Evolutionary conservation across 2,888 invertebrate genomes (phyloP).

Genomic region (Amblyjoppa proteus): DNA sequence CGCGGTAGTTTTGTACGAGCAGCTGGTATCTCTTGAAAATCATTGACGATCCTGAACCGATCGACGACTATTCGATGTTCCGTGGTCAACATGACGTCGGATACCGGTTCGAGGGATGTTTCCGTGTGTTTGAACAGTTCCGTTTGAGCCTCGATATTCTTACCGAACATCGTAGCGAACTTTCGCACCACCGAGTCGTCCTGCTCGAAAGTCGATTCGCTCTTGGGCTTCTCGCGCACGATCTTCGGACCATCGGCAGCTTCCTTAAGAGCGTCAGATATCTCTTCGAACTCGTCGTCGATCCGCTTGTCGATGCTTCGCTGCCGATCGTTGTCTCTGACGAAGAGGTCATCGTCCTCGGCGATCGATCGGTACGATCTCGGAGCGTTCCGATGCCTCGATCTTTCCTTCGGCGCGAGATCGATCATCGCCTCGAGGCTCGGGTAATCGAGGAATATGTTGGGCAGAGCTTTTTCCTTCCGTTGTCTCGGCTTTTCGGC

Average conservation of each 20-base stretch:
- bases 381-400: constrained; percentile 8
- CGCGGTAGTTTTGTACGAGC: background rate
- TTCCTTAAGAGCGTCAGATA: constrained; percentile 72
- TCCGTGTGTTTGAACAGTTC: constrained; percentile 37
- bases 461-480: constrained; percentile 1
- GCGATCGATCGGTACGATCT: constrained; percentile 63
- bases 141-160: background rate
- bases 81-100: constrained; percentile 39
- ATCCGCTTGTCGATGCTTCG: constrained; percentile 72
- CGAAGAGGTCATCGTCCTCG: constrained; percentile 52
- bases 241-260: constrained; percentile 56
- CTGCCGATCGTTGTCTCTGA: constrained; percentile 49
- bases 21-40: constrained; percentile 10
- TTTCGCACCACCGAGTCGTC: constrained; percentile 50
- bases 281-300: constrained; percentile 74
- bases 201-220: constrained; percentile 47
- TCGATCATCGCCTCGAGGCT: constrained; percentile 8
- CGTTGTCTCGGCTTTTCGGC: constrained; percentile 2
- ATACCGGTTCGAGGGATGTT: constrained; percentile 25
- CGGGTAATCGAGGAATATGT: background rate
- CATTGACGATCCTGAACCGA: constrained; percentile 42
- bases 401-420: background rate
- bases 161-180: constrained; percentile 44
- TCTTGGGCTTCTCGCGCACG: constrained; percentile 34
- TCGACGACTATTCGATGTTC: constrained; percentile 35